phyloP scores from a whole-genome alignment of 2,888 invertebrate species.

The Tetramorium bicarinatum region DNA sequence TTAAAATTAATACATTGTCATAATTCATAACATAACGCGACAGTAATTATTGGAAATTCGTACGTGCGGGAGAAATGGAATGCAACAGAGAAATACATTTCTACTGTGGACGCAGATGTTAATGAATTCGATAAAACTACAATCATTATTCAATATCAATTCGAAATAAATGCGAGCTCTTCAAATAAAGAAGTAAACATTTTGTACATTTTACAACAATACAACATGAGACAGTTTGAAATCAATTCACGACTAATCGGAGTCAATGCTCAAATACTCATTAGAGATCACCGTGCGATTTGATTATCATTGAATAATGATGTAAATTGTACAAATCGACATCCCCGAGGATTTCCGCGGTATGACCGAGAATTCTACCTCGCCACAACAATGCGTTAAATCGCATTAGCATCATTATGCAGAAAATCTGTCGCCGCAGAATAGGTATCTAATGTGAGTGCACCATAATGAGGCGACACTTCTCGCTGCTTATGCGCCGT shows the following conservation, averaged over 20 bases:
- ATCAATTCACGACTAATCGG: slow-evolving; percentile 10
- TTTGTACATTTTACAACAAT: not conserved
- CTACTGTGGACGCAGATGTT: not conserved
- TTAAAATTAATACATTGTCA: not conserved
- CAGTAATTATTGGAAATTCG: slow-evolving; percentile 6
- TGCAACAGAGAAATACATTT: not conserved
- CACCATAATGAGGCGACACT: slow-evolving; percentile 48
- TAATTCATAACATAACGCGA: not conserved
- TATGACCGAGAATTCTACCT: not conserved
- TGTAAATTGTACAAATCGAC: slow-evolving; percentile 1
- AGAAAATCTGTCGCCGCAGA: slow-evolving; percentile 4
- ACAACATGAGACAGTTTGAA: not conserved
- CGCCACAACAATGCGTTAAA: not conserved
- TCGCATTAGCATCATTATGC: slow-evolving; percentile 16
- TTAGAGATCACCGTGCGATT: not conserved
- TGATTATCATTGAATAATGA: slow-evolving; percentile 12
- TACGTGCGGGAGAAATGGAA: not conserved
- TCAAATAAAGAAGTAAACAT: not conserved
- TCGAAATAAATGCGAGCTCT: not conserved
- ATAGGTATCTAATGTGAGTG: slow-evolving; percentile 47
- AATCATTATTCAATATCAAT: slow-evolving; percentile 14
- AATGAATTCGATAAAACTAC: not conserved
- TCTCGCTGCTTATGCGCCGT: slow-evolving; percentile 39
- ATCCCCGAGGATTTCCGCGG: not conserved
- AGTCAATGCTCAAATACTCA: not conserved